Evolutionary conservation across 2,888 invertebrate species (phyloP), one percentile per base, ranked within the genome.

Genomic region (Patella pellucida): DNA sequence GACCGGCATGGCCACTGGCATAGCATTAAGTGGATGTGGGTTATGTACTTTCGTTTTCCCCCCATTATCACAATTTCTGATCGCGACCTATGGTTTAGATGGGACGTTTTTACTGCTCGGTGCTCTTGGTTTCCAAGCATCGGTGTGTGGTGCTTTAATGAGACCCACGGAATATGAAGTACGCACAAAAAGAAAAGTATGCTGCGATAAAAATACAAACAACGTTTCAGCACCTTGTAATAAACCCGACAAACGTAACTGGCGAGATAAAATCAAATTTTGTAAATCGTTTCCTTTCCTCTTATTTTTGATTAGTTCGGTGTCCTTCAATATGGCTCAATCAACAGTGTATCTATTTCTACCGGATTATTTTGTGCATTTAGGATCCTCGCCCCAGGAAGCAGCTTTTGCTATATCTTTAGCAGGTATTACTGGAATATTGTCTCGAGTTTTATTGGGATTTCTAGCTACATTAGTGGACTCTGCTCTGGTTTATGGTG

Each of bases 141-240:
- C 62, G 19, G 62, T 62, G 19, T 62, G 62, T 62, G 62, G 62
- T 62, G 62, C 62, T 23, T 14, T 62, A 23, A 62, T 62, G 62
- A 62, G 62, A 62, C 62, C 62, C 19, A 62, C 62, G 1, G 23
- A 62, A 23, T 62, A 23, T 62, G 62, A 62, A 14, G 3, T 23
- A 23, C 3, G 19, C 11, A 62, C 19, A 14, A 19, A 23, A 3
- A 62, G 62, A 23, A 19, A 23, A 23, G 0, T 62, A 19, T 62
- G 62, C 23, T 19, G 62, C 23, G 3, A 12, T 62, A 62, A 62
- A 62, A 12, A 23, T 62, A 11, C 62, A 23, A 23, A 62, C 19
- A 19, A 4, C 23, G 62, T 15, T 62, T 11, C 19, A 62, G 23
- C 11, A 62, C 11, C 23, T 0, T 12, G 19, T 62, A 23, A 23